Percentiles rank a stretch among this genome's conserved stretches.
Evolutionary conservation across 1,140 invertebrate species (phyloP).

Genomic region (Drosophila nasuta): DNA sequence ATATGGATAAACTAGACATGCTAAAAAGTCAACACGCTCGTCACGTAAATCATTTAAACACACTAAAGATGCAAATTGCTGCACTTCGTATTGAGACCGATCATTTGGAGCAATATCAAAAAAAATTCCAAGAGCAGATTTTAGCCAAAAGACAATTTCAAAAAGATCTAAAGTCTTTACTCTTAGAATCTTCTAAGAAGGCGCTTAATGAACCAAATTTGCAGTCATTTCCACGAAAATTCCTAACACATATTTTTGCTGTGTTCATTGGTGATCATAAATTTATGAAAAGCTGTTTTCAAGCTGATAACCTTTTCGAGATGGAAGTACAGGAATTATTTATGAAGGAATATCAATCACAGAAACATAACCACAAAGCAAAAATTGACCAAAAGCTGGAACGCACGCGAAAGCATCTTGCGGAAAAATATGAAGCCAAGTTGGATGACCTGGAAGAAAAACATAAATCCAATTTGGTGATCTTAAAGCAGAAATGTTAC

Average conservation of each 20-base stretch:
- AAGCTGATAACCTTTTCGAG: conserved; percentile 43
- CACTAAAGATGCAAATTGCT: conserved; percentile 28
- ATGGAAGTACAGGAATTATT: conserved; percentile 31
- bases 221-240: conserved; percentile 39
- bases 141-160: background rate
- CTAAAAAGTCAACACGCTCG: conserved; percentile 5
- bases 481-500: conserved; percentile 48
- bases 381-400: conserved; percentile 31
- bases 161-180: conserved; percentile 19
- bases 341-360: conserved; percentile 5
- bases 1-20: background rate
- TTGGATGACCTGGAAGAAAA: conserved; percentile 19
- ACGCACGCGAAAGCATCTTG: conserved; percentile 9
- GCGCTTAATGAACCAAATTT: conserved; percentile 35
- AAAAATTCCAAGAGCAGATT: background rate
- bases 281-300: conserved; percentile 37
- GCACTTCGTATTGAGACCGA: conserved; percentile 44
- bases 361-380: background rate
- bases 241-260: conserved; percentile 48
- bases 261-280: conserved; percentile 34
- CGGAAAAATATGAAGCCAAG: conserved; percentile 43
- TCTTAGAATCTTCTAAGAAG: conserved; percentile 20
- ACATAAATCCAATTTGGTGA: background rate
- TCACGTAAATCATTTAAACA: conserved; percentile 33
- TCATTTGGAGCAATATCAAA: conserved; percentile 12